Conservation (phyloP, 1,140 invertebrate species). For the Brachystomella parvula region DNA sequence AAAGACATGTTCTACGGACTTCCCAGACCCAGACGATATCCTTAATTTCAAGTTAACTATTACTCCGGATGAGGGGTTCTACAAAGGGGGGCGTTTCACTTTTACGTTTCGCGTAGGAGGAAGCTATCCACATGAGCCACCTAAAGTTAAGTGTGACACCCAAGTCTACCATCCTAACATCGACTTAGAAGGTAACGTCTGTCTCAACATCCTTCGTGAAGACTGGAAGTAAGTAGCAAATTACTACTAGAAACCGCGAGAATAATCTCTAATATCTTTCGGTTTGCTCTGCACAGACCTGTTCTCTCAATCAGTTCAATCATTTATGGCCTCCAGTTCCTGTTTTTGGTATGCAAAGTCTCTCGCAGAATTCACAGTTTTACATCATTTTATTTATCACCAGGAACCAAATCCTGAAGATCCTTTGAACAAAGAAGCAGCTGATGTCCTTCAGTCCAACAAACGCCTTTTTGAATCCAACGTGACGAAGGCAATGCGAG, state of each 20-base stretch:
- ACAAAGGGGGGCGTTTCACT: constrained; percentile 82
- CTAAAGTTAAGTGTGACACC: constrained; percentile 91
- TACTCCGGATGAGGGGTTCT: constrained; percentile 96
- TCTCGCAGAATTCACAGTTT: neutral
- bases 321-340: constrained; percentile 94
- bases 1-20: constrained; percentile 91
- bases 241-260: no score
- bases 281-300: no score
- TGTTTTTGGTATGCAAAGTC: constrained; percentile 77
- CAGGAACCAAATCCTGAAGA: constrained; percentile 98
- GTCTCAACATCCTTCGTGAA: constrained; percentile 88
- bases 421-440: constrained; percentile 97
- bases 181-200: constrained; percentile 89
- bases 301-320: constrained; percentile 96
- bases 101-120: constrained; percentile 97
- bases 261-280: no score
- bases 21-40: constrained; percentile 92
- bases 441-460: constrained; percentile 91
- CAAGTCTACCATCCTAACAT: constrained; percentile 93
- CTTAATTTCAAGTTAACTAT: constrained; percentile 93
- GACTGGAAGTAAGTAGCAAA: no score
- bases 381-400: constrained; percentile 20
- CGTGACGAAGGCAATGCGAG: constrained; percentile 90
- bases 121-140: constrained; percentile 92
- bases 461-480: constrained; percentile 90